A percentile compares a stretch with the other conserved stretches of the same genome.
Evolutionary conservation across 2,113 vertebrate genomes (phyloP).

Genomic region (Zosterops borbonicus): DNA sequence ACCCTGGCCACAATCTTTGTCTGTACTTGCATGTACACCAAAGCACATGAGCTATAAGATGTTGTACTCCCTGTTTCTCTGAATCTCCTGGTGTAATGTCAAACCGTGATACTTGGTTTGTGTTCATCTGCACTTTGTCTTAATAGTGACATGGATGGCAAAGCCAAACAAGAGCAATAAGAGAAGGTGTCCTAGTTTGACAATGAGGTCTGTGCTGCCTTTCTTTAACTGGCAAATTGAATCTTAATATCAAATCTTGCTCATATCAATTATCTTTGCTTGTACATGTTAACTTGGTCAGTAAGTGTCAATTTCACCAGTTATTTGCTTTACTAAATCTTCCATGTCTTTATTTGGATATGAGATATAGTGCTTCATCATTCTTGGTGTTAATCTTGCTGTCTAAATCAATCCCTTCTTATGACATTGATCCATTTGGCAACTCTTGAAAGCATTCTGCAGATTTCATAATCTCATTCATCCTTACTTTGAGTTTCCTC

Average conservation of each 20-base stretch:
- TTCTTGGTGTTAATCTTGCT: constrained; percentile 9
- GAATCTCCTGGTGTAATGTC: neutral
- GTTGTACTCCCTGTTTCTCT: neutral
- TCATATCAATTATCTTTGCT: neutral
- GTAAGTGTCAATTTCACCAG: neutral
- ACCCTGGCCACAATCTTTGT: neutral
- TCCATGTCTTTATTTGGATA: neutral
- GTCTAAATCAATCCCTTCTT: constrained; percentile 1
- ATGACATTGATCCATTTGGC: constrained; percentile 3
- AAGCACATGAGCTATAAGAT: neutral
- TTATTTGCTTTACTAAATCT: constrained; percentile 20
- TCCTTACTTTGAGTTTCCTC: constrained; percentile 1
- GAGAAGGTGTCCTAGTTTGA: neutral
- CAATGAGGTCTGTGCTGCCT: neutral
- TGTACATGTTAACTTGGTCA: neutral
- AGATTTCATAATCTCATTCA: neutral
- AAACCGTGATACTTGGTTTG: neutral
- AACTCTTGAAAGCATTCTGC: constrained; percentile 12
- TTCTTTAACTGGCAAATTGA: neutral
- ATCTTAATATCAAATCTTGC: neutral
- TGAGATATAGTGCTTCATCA: neutral
- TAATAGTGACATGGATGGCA: neutral
- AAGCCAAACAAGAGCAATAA: neutral
- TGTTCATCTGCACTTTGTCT: neutral
- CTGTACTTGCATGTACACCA: neutral